These are phyloP conservation scores for Drosophila mayaguana DNA, from an alignment of 2,888 invertebrate genomes.

Conservation along the genomic window DNA sequence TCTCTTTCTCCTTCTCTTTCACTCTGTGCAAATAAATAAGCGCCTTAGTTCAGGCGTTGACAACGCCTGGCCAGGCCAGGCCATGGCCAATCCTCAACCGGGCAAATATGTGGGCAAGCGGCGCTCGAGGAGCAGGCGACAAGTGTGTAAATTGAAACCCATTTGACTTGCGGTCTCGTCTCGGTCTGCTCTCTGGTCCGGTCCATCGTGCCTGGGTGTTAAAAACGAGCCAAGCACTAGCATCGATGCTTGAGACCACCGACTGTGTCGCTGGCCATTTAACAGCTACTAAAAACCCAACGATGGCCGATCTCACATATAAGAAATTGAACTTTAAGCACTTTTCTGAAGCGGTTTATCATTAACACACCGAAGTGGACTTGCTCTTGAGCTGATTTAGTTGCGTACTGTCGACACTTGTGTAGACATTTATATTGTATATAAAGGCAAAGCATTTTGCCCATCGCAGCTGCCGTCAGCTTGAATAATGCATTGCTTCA, in stretches of 20 bases:
- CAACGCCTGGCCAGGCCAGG: constrained; percentile 44
- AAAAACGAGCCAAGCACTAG: constrained; percentile 77
- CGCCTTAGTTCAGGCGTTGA: constrained; percentile 78
- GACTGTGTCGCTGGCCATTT: constrained; percentile 75
- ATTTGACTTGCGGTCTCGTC: constrained; percentile 60
- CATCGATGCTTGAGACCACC: constrained; percentile 63
- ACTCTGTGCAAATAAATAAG: constrained; percentile 74
- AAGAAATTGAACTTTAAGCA: constrained; percentile 51
- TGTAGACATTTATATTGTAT: neutral
- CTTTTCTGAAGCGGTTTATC: constrained; percentile 18
- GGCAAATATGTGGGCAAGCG: constrained; percentile 57
- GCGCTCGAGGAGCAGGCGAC: constrained; percentile 51
- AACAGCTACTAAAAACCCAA: constrained; percentile 75
- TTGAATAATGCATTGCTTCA: too few species aligned
- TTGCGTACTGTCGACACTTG: neutral
- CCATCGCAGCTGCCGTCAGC: neutral
- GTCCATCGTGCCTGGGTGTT: constrained; percentile 68
- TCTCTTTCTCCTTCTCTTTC: neutral
- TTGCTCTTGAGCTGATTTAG: constrained; percentile 54
- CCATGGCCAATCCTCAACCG: constrained; percentile 25
- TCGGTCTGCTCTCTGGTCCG: neutral
- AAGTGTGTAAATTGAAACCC: constrained; percentile 78
- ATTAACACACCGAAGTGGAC: constrained; percentile 58
- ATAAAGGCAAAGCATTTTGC: neutral
- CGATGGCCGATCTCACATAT: constrained; percentile 54